Base-by-base conservation (phyloP, 2,888 invertebrate species). In the Petrolisthes cinctipes region DNA sequence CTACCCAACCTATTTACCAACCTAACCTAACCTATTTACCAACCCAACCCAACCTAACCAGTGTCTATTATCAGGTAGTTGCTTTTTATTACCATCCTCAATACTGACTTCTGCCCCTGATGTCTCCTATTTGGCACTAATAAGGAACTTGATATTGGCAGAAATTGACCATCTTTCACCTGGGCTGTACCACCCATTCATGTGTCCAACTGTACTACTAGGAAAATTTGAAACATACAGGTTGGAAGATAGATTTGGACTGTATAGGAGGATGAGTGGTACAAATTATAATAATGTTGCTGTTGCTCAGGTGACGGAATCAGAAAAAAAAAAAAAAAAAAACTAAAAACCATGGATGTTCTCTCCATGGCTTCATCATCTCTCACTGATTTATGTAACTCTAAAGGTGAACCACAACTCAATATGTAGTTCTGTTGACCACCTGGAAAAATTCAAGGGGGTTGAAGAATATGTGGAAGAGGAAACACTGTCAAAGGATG, bases 271-370 rank as follows among this genome's bases (percentile, higher is more conserved):
- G 76, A 54, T 78, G 76, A 84, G 84, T 84, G 84, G 84, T 76
- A 37, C 76, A 71, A 76, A 84, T 75, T 76, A 84, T 75, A 84
- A 84, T 75, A 84, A 76, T 84, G 84, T 84, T 20, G 71, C 56
- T 84, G 75, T 76, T 23, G 84, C 75, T 73, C 53, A 84, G n/a
- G 84, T 84, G 17, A 84, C n/a, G 76, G 84, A 84, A 84, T 84
- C 78, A n/a, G 84, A 84, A 84, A 84, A 54, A 4, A 84, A 84
- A 20, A 20, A 76, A 51, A 84, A 84, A 14, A 37, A 4, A 84
- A 84, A 20, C 56, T 84, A 51, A 84, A 84, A 14, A 37, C 75
- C 20, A 76, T 84, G 54, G 76, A 56, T 84, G 73, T 84, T 84
- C 84, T 76, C 17, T 84, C 76, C 78, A 84, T 84, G 56, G 78